Conservation (phyloP, 2,113 vertebrate species). For the Choloepus hoffmanni region DNA sequence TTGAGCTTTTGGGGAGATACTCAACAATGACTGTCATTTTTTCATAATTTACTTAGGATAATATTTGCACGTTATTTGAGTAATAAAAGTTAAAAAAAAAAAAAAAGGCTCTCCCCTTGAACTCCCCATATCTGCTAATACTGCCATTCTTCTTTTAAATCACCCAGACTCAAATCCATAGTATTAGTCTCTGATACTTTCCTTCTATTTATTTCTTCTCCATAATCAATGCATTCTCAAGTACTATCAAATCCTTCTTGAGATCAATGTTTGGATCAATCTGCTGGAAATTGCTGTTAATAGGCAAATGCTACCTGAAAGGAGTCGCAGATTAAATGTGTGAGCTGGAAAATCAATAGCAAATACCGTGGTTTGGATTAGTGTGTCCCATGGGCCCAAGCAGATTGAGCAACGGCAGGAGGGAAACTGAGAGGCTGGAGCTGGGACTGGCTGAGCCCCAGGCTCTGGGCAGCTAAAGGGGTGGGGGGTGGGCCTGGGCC, state of each 20-base stretch:
- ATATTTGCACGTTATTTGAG: neutral
- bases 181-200: neutral
- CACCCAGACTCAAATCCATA: neutral
- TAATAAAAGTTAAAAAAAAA: slow-evolving; percentile 12
- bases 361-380: slow-evolving; percentile 30
- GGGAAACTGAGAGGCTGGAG: neutral
- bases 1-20: neutral
- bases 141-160: neutral
- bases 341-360: slow-evolving; percentile 53
- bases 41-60: neutral
- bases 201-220: neutral
- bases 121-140: neutral
- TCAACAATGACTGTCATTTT: neutral
- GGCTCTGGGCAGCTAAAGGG: neutral
- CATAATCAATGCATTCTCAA: slow-evolving; percentile 72
- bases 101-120: neutral
- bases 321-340: slow-evolving; percentile 52
- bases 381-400: neutral
- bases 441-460: accelerated
- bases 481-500: accelerated
- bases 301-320: slow-evolving; percentile 66
- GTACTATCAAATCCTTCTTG: slow-evolving; percentile 52
- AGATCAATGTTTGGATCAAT: slow-evolving; percentile 65
- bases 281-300: slow-evolving; percentile 72
- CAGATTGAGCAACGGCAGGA: neutral